Conservation (phyloP, 2,113 vertebrate species). For the Pangasianodon hypophthalmus region DNA sequence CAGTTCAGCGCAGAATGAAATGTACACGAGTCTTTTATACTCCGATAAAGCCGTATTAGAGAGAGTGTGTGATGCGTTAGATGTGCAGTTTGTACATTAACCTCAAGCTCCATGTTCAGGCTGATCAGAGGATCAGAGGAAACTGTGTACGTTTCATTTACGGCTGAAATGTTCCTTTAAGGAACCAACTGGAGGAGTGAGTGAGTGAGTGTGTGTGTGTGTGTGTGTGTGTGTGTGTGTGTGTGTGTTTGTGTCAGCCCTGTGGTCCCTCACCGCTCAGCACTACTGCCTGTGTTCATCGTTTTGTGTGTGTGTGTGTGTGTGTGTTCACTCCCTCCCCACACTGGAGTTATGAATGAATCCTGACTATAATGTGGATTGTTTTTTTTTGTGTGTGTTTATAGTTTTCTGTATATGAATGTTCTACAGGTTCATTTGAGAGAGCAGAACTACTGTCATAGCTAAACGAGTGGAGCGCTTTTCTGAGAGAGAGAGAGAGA, state of each 20-base stretch:
- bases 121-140: neutral
- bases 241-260: slow-evolving; percentile 61
- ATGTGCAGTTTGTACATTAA: neutral
- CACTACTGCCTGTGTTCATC: slow-evolving; percentile 72
- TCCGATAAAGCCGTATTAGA: neutral
- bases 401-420: slow-evolving; percentile 70
- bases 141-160: neutral
- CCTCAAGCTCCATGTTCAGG: neutral
- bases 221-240: slow-evolving; percentile 45
- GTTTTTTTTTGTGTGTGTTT: slow-evolving; percentile 53
- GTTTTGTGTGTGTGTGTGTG: slow-evolving; percentile 52
- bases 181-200: slow-evolving; percentile 56
- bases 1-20: neutral
- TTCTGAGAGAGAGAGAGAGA: neutral
- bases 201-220: slow-evolving; percentile 28
- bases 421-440: slow-evolving; percentile 65
- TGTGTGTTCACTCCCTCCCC: slow-evolving; percentile 69
- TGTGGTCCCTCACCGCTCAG: slow-evolving; percentile 78
- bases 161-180: slow-evolving; percentile 21
- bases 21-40: neutral
- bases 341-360: slow-evolving; percentile 83
- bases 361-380: slow-evolving; percentile 59
- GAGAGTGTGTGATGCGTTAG: neutral
- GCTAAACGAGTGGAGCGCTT: slow-evolving; percentile 57
- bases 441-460: slow-evolving; percentile 79